A percentile compares a stretch with the other conserved stretches of the same genome.
Conservation (phyloP, 2,113 vertebrate genomes). For the Ctenodactylus gundi region DNA sequence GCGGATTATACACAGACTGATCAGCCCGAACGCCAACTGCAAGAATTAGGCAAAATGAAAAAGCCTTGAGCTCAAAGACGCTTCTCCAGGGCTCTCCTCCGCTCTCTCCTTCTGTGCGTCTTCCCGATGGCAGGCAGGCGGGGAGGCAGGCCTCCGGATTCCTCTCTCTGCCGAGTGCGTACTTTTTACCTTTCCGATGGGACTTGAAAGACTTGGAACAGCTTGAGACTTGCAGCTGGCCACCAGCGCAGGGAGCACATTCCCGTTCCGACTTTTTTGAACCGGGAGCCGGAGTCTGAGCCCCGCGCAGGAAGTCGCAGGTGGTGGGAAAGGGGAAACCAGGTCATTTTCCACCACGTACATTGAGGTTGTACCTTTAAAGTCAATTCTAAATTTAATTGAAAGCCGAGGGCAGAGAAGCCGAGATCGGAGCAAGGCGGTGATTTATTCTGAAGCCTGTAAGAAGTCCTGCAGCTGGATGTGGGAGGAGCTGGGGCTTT, state of each 20-base stretch:
- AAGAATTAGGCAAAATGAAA: slow-evolving; percentile 60
- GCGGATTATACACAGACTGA: not conserved
- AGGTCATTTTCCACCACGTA: slow-evolving; percentile 82
- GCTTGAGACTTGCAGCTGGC: slow-evolving; percentile 82
- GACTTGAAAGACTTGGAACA: slow-evolving; percentile 86
- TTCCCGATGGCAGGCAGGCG: slow-evolving; percentile 68
- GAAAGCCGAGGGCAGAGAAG: slow-evolving; percentile 82
- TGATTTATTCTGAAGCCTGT: slow-evolving; percentile 78
- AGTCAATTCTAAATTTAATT: slow-evolving; percentile 86
- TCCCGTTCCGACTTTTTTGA: slow-evolving; percentile 83
- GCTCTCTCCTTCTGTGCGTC: slow-evolving; percentile 58
- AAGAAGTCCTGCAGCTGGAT: slow-evolving; percentile 73
- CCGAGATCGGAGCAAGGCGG: slow-evolving; percentile 66
- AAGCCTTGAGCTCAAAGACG: not conserved
- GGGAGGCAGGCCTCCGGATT: slow-evolving; percentile 70
- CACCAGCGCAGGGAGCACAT: slow-evolving; percentile 80
- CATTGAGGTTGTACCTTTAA: slow-evolving; percentile 80
- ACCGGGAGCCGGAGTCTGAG: slow-evolving; percentile 80
- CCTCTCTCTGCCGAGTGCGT: slow-evolving; percentile 77
- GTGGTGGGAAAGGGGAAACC: slow-evolving; percentile 80
- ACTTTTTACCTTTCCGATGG: slow-evolving; percentile 79
- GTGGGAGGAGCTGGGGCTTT: slow-evolving; percentile 49
- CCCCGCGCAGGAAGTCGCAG: slow-evolving; percentile 76
- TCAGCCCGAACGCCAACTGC: not conserved
- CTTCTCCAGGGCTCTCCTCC: slow-evolving; percentile 30